Evolutionary conservation across 1,140 invertebrate species (phyloP), one percentile per base, ranked within the genome.

Genomic region (Drosophila punjabiensis): DNA sequence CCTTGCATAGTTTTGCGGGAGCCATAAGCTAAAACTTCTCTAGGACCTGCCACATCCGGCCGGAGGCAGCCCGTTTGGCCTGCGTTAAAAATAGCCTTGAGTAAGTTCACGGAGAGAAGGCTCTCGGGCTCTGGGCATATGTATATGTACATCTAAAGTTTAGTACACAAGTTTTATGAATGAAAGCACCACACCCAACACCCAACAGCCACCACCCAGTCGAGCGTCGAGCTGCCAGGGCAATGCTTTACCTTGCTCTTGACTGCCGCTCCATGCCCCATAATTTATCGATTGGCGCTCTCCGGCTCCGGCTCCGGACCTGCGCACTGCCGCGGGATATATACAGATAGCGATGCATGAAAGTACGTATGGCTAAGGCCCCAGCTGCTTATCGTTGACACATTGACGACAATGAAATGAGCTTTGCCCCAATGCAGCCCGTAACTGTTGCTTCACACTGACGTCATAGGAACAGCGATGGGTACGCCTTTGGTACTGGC

Each of bases 201-300:
- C 43, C 32, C 58, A 69, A 58, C 11, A 18, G 20, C 20, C 43
- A 35, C 33, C 45, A n/a, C 56, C 30, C 41, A 45, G 32, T 33
- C 39, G 20, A 39, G 16, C 1, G 8, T 24, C 10, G 35, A 11
- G 20, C 16, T 43, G 53, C 53, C 62, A 59, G 79, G 78, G 71
- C 81, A 88, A 84, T 62, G 81, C 39, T 74, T 90, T 58, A 81
- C 87, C 91, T 92, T 92, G 91, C 91, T 92, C 91, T 92, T 92
- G 91, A 92, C 91, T 85, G 81, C 62, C 50, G 64, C 64, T 67
- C 67, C 24, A 24, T 86, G 87, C 69, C 87, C 91, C 84, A 92
- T 86, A 70, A 91, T 78, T 87, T 92, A 92, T 92, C 79, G 91
- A 92, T 92, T 92, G 55, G 63, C 62, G 53, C n/a, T n/a, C n/a